Conservation (phyloP, 2,888 invertebrate species). For the Drosophila longiperda region DNA sequence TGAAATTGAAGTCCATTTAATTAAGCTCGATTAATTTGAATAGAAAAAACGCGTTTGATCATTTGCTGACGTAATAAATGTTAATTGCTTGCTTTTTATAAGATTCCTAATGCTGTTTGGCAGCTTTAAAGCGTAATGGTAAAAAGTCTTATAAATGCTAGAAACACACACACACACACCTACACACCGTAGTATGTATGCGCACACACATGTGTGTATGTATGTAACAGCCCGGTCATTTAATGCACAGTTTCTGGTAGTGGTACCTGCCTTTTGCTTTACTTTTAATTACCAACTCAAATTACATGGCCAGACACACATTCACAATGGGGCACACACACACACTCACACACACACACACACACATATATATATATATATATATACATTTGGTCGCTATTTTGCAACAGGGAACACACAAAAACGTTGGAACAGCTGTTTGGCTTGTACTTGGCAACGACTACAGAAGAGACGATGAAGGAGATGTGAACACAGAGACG, state of each 20-base stretch:
- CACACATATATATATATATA: background rate
- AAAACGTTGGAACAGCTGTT: conserved; percentile 70
- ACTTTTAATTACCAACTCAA: conserved; percentile 78
- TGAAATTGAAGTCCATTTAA: background rate
- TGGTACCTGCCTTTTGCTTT: conserved; percentile 68
- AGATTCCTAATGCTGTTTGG: background rate
- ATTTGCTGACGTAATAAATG: background rate
- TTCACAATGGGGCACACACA: conserved; percentile 34
- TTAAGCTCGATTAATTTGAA: background rate
- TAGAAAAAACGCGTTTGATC: background rate
- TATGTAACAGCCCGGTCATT: conserved; percentile 49
- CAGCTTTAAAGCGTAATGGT: conserved; percentile 24
- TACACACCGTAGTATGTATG: background rate
- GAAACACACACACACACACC: background rate
- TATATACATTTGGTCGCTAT: conserved; percentile 39
- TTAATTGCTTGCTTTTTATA: conserved; percentile 21
- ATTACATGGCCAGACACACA: conserved; percentile 65
- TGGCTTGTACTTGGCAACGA: conserved; percentile 66
- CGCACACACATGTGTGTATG: conserved; percentile 18
- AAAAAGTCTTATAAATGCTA: conserved; percentile 45
- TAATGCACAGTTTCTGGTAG: conserved; percentile 59
- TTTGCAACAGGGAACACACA: conserved; percentile 42
- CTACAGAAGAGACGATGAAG: conserved; percentile 15
- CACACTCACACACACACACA: conserved; percentile 5
- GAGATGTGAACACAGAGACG: conserved; percentile 4